Conservation (phyloP, 1,140 invertebrate genomes). For the Nasonia longicornis region DNA sequence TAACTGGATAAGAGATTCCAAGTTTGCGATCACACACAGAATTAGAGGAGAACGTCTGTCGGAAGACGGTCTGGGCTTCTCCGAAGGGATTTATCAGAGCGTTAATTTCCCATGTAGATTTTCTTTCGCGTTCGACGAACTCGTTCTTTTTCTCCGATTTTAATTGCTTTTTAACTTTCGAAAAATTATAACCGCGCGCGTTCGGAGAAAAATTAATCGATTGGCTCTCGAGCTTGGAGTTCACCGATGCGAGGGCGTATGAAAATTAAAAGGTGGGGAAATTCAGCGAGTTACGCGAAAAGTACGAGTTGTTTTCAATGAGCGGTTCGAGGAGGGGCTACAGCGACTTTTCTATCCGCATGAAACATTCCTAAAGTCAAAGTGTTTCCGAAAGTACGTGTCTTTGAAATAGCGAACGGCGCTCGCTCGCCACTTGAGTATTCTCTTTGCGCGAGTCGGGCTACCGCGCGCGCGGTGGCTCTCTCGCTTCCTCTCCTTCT, state of each 20-base stretch:
- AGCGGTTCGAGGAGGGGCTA: neutral
- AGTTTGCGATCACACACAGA: slow-evolving; percentile 32
- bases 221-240: too few relatives aligned
- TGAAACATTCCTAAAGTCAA: slow-evolving; percentile 27
- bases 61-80: neutral
- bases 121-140: neutral
- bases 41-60: slow-evolving; percentile 35
- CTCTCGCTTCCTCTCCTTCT: too few relatives aligned
- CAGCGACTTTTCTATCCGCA: neutral
- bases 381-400: slow-evolving; percentile 31
- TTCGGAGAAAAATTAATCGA: too few relatives aligned
- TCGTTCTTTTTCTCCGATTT: neutral
- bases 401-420: slow-evolving; percentile 6
- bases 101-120: slow-evolving; percentile 37
- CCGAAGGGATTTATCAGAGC: slow-evolving; percentile 34
- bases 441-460: slow-evolving; percentile 12
- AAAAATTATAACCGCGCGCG: too few relatives aligned
- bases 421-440: slow-evolving; percentile 16
- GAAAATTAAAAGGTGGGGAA: too few relatives aligned
- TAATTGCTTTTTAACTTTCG: neutral
- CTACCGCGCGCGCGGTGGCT: neutral
- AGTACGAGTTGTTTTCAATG: neutral
- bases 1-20: slow-evolving; percentile 43
- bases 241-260: too few relatives aligned
- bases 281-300: too few relatives aligned